These are phyloP conservation scores for Cryptotermes secundus DNA, from an alignment of 1,140 invertebrate species.

Conservation along the genomic window DNA sequence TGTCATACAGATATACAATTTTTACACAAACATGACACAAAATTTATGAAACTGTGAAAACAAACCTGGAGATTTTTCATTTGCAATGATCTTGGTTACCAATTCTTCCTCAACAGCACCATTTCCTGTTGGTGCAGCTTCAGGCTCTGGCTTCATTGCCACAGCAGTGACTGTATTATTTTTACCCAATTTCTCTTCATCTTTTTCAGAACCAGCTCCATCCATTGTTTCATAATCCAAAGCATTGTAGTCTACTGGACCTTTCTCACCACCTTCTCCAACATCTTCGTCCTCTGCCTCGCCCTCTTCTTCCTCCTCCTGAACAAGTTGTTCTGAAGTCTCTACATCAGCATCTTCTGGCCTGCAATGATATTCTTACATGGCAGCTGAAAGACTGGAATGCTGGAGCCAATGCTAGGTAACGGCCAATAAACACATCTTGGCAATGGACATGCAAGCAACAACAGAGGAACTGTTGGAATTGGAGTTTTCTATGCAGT, in stretches of 20 bases:
- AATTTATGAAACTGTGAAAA: too few relatives aligned
- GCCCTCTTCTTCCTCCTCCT: conserved; percentile 35
- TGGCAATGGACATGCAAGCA: too few relatives aligned
- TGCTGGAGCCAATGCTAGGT: too few relatives aligned
- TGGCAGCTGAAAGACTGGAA: too few relatives aligned
- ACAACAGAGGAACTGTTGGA: too few relatives aligned
- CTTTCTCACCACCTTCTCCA: conserved; percentile 26
- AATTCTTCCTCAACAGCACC: not conserved
- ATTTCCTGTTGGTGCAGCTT: not conserved
- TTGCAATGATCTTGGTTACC: not conserved
- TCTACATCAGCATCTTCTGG: not conserved
- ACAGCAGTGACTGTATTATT: not conserved
- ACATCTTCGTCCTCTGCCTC: conserved; percentile 38
- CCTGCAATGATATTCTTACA: too few relatives aligned
- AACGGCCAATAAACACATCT: too few relatives aligned
- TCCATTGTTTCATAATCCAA: conserved; percentile 38
- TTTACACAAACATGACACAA: too few relatives aligned
- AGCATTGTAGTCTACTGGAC: conserved; percentile 36
- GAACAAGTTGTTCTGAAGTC: not conserved
- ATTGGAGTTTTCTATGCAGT: too few relatives aligned
- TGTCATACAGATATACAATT: too few relatives aligned
- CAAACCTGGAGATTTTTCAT: not conserved
- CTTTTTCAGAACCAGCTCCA: conserved; percentile 30
- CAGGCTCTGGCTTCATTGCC: not conserved
- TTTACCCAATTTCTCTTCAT: not conserved